A percentile compares a stretch with the other conserved stretches of the same genome.
These are phyloP conservation scores for Lates japonicus DNA, from an alignment of 2,797 vertebrate genomes.

Conservation along the genomic window DNA sequence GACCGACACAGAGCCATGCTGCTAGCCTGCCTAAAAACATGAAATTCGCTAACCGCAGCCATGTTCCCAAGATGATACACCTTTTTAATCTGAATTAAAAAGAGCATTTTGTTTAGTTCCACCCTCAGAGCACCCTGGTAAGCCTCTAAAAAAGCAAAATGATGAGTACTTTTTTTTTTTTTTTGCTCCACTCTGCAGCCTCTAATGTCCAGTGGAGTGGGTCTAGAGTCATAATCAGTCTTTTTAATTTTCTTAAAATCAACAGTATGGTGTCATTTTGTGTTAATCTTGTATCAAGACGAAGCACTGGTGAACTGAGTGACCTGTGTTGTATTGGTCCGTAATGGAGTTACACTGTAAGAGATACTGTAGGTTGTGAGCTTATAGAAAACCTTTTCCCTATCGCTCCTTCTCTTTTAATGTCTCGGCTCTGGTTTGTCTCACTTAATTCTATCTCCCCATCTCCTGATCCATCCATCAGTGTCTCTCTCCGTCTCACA, in stretches of 20 bases:
- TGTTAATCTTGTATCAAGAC: background rate
- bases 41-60: background rate
- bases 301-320: conserved; percentile 26
- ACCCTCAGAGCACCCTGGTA: background rate
- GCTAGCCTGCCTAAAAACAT: background rate
- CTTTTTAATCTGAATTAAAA: background rate
- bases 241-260: too few relatives aligned
- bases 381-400: conserved; percentile 36
- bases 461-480: conserved; percentile 74
- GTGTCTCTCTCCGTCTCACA: conserved; percentile 52
- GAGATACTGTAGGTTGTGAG: conserved; percentile 48
- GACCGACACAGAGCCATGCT: background rate
- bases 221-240: background rate
- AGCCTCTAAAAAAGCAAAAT: background rate
- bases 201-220: background rate
- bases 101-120: background rate
- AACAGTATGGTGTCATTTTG: background rate
- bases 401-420: conserved; percentile 46
- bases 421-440: conserved; percentile 74
- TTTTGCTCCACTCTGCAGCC: background rate
- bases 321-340: conserved; percentile 34
- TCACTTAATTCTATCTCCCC: conserved; percentile 76
- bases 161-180: background rate
- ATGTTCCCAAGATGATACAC: background rate
- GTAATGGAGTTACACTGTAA: conserved; percentile 64